phyloP scores from a whole-genome alignment of 2,888 invertebrate species.

The Cheilosia urbana region DNA sequence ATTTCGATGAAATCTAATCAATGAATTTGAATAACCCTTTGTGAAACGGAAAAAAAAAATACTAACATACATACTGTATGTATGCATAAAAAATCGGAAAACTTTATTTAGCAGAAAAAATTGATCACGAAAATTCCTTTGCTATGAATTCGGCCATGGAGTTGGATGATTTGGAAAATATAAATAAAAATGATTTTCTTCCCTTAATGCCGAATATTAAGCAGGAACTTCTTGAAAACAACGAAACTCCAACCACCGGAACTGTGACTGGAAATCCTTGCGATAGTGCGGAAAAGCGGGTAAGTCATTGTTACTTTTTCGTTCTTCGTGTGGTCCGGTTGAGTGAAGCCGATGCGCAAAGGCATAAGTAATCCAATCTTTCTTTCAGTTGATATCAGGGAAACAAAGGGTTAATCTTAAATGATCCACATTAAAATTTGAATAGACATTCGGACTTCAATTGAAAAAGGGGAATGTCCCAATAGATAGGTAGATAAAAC shows the following conservation, averaged over 20 bases:
- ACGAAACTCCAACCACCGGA: slow-evolving; percentile 78
- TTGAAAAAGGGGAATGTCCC: too few species aligned
- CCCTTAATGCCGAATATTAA: slow-evolving; percentile 83
- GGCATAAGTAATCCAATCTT: slow-evolving; percentile 4
- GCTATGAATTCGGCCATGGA: slow-evolving; percentile 80
- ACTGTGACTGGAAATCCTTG: slow-evolving; percentile 82
- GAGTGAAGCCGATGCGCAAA: slow-evolving; percentile 50
- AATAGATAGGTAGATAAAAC: too few species aligned
- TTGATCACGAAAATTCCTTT: slow-evolving; percentile 59
- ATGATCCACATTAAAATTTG: too few species aligned
- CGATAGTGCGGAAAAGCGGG: slow-evolving; percentile 84
- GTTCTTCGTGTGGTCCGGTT: slow-evolving; percentile 23
- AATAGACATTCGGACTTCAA: too few species aligned
- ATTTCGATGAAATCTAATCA: slow-evolving; percentile 25
- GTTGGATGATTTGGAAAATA: slow-evolving; percentile 82
- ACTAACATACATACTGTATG: slow-evolving; percentile 27
- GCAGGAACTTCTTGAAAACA: slow-evolving; percentile 82
- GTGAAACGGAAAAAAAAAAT: slow-evolving; percentile 24
- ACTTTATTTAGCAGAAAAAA: slow-evolving; percentile 47
- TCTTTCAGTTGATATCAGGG: too few species aligned
- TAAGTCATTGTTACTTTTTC: slow-evolving; percentile 77
- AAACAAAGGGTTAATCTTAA: neutral
- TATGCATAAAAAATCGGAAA: slow-evolving; percentile 51
- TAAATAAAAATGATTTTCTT: slow-evolving; percentile 82
- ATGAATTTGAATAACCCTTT: slow-evolving; percentile 7